Percentiles rank a stretch among this genome's conserved stretches.
Evolutionary conservation across 2,888 invertebrate genomes (phyloP).

Genomic region (Phyto melanocephala): DNA sequence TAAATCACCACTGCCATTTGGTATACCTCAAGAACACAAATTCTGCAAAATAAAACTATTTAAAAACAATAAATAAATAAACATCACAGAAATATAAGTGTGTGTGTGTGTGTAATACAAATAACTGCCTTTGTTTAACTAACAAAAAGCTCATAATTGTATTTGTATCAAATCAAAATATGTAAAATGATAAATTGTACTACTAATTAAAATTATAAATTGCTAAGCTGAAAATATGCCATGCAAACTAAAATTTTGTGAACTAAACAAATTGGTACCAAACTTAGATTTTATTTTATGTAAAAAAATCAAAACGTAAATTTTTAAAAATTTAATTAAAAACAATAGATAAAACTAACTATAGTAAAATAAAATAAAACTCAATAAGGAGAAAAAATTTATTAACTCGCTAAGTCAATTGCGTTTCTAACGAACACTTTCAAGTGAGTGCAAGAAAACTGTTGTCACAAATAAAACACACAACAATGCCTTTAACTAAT

Average conservation of each 20-base stretch:
- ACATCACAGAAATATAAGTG: neutral
- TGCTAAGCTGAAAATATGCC: constrained; percentile 27
- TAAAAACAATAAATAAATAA: too few relatives aligned
- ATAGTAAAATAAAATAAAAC: neutral
- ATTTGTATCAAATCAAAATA: too few relatives aligned
- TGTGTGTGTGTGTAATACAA: too few relatives aligned
- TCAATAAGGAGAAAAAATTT: neutral
- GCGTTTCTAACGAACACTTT: neutral
- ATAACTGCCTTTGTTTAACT: neutral
- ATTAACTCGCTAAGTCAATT: neutral
- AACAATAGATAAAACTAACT: neutral
- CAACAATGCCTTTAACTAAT: constrained; percentile 62
- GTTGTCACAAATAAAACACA: constrained; percentile 8
- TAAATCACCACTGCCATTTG: neutral
- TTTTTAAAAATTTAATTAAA: neutral
- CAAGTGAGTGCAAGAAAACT: neutral
- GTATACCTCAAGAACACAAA: neutral
- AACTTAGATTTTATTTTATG: neutral
- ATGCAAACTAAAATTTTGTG: neutral
- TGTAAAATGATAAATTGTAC: too few relatives aligned
- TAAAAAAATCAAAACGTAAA: neutral
- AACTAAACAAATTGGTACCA: neutral
- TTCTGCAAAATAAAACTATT: too few relatives aligned
- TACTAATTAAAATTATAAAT: neutral
- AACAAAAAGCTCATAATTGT: neutral